Evolutionary conservation across 92 coral and sea anemone genomes (phyloP), one percentile per base, ranked within the genome.

Genomic region (Phenganax stokvisi): DNA sequence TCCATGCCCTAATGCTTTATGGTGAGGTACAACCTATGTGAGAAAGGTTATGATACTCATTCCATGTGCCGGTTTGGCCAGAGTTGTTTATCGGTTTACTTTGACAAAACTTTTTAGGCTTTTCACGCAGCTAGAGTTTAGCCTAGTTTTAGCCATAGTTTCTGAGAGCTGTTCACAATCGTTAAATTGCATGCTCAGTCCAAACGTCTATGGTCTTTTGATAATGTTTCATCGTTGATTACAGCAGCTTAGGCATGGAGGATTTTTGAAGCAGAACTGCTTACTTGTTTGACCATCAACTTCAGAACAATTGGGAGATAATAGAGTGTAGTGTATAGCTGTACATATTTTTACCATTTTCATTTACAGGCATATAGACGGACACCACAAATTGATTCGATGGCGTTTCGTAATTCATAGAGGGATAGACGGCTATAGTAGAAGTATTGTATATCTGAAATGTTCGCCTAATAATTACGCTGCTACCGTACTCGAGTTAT

Each of bases 401-500:
- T 85, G 87, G 87, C 72, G 74, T 51, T 58, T 85, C 47, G 85
- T 85, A 12, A 78, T 79, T 6, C 87, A 85, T 66, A 85, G 87
- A 12, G 85, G 80, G 25, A 79, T 80, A 44, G 87, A 79, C 55
- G 84, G 87, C 13, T 85, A 79, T 52, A 85, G 87, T 72, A 67
- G 87, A 70, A 12, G 77, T 20, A 53, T 73, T 8, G 77, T 73
- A 10, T 73, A 73, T 9, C 51, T 73, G 9, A 9, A 20, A 3
- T 52, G 77, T 16, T 9, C 8, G 13, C 25, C 77, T 13, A 73
- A 73, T 54, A 73, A 73, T 20, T 29, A 44, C 12, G 77, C 77
- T 25, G 57, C 12, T 20, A 63, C 72, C 10, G 81, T 77, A 54
- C 9, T 30, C 10, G 69, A 56, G 59, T 51, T 77, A 53, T 77